Conservation (phyloP, 2,113 vertebrate species). For the Paramormyrops kingsleyae region DNA sequence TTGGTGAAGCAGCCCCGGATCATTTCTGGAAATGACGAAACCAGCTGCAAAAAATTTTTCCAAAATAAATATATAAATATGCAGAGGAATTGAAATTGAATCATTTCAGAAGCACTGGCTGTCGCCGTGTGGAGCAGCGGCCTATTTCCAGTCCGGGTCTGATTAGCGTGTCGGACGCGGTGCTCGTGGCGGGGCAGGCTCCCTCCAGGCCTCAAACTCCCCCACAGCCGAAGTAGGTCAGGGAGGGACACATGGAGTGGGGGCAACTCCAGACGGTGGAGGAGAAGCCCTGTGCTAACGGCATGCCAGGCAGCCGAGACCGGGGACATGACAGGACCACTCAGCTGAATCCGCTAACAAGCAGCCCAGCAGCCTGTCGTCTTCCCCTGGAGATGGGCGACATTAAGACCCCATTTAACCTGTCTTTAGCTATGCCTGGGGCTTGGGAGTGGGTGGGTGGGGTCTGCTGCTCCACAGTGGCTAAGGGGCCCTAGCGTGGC, state of each 20-base stretch:
- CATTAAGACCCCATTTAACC: slow-evolving; percentile 54
- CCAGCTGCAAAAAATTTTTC: not conserved
- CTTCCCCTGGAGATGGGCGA: slow-evolving; percentile 41
- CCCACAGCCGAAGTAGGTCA: slow-evolving; percentile 44
- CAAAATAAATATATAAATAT: not conserved
- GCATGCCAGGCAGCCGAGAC: slow-evolving; percentile 54
- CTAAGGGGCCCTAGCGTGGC: not conserved
- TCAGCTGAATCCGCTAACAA: slow-evolving; percentile 52
- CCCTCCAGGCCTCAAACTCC: slow-evolving; percentile 45
- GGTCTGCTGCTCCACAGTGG: not conserved
- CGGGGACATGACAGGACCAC: slow-evolving; percentile 39
- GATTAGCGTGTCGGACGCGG: not conserved
- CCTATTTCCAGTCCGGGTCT: not conserved
- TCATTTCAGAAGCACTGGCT: not conserved
- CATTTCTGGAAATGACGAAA: slow-evolving; percentile 10
- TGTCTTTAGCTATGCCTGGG: slow-evolving; percentile 47
- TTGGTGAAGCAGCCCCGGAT: not conserved
- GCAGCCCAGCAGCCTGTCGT: slow-evolving; percentile 45
- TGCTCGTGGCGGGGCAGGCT: slow-evolving; percentile 30
- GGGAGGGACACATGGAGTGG: slow-evolving; percentile 31
- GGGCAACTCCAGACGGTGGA: slow-evolving; percentile 29
- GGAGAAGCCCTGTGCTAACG: not conserved
- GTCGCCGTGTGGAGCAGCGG: not conserved
- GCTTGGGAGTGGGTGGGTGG: slow-evolving; percentile 19
- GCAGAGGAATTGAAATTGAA: not conserved